phyloP scores from a whole-genome alignment of 2,113 vertebrate genomes.

The Columba livia region DNA sequence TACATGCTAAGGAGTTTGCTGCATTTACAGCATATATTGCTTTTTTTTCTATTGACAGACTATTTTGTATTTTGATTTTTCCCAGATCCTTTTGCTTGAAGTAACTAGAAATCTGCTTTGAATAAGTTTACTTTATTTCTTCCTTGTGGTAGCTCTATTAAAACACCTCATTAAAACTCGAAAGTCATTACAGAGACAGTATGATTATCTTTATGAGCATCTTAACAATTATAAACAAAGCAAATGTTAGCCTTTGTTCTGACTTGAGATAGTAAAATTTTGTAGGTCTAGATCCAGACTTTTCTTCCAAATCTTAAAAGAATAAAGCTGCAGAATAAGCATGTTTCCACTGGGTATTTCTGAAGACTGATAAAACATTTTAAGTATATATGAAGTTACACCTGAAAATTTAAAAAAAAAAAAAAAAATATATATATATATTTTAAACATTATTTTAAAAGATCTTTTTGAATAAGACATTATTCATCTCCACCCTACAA shows the following conservation, averaged over 20 bases:
- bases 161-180: background rate
- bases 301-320: background rate
- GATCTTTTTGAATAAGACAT: background rate
- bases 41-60: background rate
- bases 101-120: background rate
- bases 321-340: background rate
- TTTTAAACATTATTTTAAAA: background rate
- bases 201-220: slow-evolving; percentile 11
- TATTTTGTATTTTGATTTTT: background rate
- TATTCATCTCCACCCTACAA: background rate
- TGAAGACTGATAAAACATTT: background rate
- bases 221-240: background rate
- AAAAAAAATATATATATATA: background rate
- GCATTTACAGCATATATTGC: background rate
- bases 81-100: background rate
- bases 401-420: background rate
- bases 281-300: background rate
- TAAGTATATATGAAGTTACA: background rate
- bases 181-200: background rate
- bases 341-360: background rate
- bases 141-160: background rate
- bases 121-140: background rate
- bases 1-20: background rate
- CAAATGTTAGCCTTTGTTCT: background rate
- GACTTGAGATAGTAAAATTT: background rate